These are phyloP conservation scores for Blastobasis lacticolella DNA, from an alignment of 2,888 invertebrate species.

Conservation along the genomic window DNA sequence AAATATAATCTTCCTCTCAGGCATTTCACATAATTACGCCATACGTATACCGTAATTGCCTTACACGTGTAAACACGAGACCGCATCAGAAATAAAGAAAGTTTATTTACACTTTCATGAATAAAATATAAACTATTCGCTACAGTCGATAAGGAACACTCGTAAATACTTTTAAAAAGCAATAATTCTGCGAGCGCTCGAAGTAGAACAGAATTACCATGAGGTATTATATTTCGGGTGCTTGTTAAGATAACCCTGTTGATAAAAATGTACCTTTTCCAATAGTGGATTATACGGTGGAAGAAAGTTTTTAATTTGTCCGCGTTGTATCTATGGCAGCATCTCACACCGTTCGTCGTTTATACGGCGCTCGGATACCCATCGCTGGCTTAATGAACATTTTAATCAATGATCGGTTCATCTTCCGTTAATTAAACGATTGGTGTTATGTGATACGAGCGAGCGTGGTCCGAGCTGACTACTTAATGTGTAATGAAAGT, in stretches of 20 bases:
- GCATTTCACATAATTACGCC: too few species aligned
- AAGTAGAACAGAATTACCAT: not conserved
- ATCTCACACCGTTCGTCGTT: slow-evolving; percentile 11
- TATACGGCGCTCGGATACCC: slow-evolving; percentile 4
- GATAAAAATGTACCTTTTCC: not conserved
- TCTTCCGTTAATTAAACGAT: slow-evolving; percentile 6
- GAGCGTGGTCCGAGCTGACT: too few species aligned
- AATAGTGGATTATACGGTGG: slow-evolving; percentile 3
- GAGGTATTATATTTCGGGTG: too few species aligned
- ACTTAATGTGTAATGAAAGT: too few species aligned
- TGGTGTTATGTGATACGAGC: not conserved
- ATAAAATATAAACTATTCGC: too few species aligned
- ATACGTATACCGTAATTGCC: too few species aligned
- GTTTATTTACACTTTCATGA: too few species aligned
- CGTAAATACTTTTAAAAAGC: too few species aligned
- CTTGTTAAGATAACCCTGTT: slow-evolving; percentile 1
- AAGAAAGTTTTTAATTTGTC: slow-evolving; percentile 15
- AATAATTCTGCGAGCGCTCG: not conserved
- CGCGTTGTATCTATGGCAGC: slow-evolving; percentile 6
- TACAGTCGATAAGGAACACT: too few species aligned
- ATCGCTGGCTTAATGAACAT: slow-evolving; percentile 8
- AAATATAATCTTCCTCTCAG: too few species aligned
- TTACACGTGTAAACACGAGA: too few species aligned
- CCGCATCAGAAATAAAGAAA: too few species aligned
- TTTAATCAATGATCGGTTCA: slow-evolving; percentile 11